Base-by-base conservation (phyloP, 2,797 vertebrate species). In the Pseudocheirus occidentalis region DNA sequence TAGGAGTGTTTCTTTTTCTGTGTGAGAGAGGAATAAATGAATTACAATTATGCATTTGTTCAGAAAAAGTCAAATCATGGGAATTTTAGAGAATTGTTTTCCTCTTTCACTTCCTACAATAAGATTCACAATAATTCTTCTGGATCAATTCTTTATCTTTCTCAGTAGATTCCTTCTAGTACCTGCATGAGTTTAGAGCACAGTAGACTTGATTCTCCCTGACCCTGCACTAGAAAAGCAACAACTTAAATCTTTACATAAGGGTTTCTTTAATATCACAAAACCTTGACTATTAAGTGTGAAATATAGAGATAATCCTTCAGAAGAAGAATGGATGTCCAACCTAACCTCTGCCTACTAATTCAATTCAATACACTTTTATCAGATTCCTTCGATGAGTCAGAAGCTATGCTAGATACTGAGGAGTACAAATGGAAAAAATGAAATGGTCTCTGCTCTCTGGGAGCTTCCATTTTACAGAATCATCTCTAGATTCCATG, bases 231-330 rank as follows among this genome's bases (percentile, higher is more conserved):
- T 40, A 40, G n/a, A 73, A 73, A 21, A 21, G n/a, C 40, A 46
- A 27, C 73, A 4, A 81, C 7, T 10, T 81, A 46, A 81, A 46
- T 81, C 40, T 81, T 46, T 81, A 81, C 6, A 21, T 81, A 1
- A 28, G 24, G 12, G 94, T 94, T 94, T 93, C 58, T 90, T 93
- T 89, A 90, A 92, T 50, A 94, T 5, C 0, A 28, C 9, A 58
- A 7, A 92, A 34, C 46, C n/a, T 92, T 73, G 91, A 66, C 10
- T 91, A 28, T 55, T 94, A 53, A 91, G 34, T 1, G 0, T 59
- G 90, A 73, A 92, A 92, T 89, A 91, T 40, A 21, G 16, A 16
- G 9, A 81, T 46, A 24, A 27, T 46, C 40, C 18, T 73, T 73
- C 21, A 46, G 40, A 81, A 73, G 62, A 7, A 46, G 73, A 18